A percentile compares a stretch with the other conserved stretches of the same genome.
Evolutionary conservation across 2,888 invertebrate species (phyloP).

Genomic region (Clivina fossor): DNA sequence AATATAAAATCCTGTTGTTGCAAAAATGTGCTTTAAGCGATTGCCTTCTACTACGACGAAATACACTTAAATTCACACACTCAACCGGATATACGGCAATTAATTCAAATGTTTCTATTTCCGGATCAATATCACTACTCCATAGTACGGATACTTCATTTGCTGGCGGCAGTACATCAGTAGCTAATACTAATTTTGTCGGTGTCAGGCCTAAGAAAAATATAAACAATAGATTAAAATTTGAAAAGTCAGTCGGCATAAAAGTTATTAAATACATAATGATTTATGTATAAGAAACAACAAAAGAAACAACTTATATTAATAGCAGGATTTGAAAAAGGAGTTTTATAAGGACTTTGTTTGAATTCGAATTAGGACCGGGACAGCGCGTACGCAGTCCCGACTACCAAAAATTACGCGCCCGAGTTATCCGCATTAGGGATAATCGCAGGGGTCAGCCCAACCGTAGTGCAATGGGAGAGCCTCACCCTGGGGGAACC

Average conservation of each 20-base stretch:
- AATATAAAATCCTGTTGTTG: conserved; percentile 59
- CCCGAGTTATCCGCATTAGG: conserved; percentile 68
- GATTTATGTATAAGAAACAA: too few species aligned
- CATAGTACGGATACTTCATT: conserved; percentile 49
- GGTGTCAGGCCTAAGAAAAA: conserved; percentile 62
- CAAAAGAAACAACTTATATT: too few species aligned
- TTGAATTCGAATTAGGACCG: too few species aligned
- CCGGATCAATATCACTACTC: conserved; percentile 58
- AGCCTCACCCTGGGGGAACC: conserved; percentile 65
- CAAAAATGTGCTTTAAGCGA: conserved; percentile 62
- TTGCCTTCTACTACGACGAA: conserved; percentile 60
- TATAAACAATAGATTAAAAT: too few species aligned
- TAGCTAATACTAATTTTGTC: conserved; percentile 61
- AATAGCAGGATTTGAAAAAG: too few species aligned
- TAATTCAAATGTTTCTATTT: conserved; percentile 64
- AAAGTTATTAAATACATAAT: too few species aligned
- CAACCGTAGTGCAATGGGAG: conserved; percentile 66
- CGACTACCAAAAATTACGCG: conserved; percentile 63
- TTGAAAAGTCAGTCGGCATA: too few species aligned
- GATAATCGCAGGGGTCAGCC: conserved; percentile 70
- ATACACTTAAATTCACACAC: conserved; percentile 60
- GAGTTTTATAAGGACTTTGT: too few species aligned
- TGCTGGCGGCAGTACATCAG: conserved; percentile 55
- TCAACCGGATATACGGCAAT: conserved; percentile 63
- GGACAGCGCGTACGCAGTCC: conserved; percentile 61